Evolutionary conservation across 2,797 vertebrate genomes (phyloP), one percentile per base, ranked within the genome.

Genomic region (Scyliorhinus canicula): DNA sequence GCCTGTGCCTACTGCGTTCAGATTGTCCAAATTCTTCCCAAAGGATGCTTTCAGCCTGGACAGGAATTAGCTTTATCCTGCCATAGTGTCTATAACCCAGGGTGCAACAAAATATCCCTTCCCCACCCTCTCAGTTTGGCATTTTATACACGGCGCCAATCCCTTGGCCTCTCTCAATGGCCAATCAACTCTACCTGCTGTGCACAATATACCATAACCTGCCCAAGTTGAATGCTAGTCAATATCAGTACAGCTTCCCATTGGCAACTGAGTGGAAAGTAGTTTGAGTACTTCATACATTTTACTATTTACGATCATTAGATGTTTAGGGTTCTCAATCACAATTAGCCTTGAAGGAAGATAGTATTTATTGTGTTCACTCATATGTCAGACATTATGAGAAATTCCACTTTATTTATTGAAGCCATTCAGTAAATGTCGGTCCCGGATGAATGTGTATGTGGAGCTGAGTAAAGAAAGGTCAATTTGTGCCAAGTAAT

Each of bases 261-360:
- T 98, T 52, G 96, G 99, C 96, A 98, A 98, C 95, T 99, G 99
- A 99, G 97, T 99, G 96, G 99, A 99, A 97, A 97, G 97, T 98
- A 85, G 99, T 99, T 97, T 98, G 98, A 98, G 26, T 16, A 5
- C 50, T 94, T 74, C 5, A 19, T 52, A 26, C 67, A 19, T 52
- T 50, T 94, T 94, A 1, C 67, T 35, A 52, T 52, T 2, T 31
- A 3, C n/a, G 35, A 24, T 3, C 35, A 19, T 28, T 35, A 86
- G 9, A 28, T 9, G 6, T 14, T 31, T 86, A 47, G 11, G 84
- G 35, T 44, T 82, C 79, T 82, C 26, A 82, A 55, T 35, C 2
- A 5, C 31, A 1, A 16, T n/a, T 35, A 52, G 14, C 28, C 85
- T 88, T 88, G 35, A 52, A 19, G 26, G 52, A 57, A 57, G 85